Percentiles rank a stretch among this genome's conserved stretches.
Evolutionary conservation across 2,888 invertebrate species (phyloP).

Genomic region (Trichopria drosophilae): DNA sequence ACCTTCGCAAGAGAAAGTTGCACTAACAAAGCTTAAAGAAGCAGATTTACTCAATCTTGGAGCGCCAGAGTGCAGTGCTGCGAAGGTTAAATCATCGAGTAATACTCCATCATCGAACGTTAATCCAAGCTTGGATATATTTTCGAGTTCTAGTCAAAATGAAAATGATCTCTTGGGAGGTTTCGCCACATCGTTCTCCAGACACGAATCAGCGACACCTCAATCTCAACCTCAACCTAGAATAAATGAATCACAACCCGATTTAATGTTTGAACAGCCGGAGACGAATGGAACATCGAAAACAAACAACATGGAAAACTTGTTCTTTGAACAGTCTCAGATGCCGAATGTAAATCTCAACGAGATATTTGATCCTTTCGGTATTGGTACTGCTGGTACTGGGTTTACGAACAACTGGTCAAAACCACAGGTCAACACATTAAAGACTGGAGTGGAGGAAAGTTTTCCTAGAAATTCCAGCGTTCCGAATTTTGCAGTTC

Average conservation of each 20-base stretch:
- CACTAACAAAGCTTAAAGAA: conserved; percentile 37
- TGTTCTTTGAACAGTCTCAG: conserved; percentile 43
- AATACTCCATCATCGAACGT: conserved; percentile 30
- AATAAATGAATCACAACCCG: too few species aligned
- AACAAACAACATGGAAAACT: conserved; percentile 38
- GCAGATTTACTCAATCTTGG: conserved; percentile 56
- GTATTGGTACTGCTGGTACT: conserved; percentile 45
- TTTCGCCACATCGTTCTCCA: conserved; percentile 45
- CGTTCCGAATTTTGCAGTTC: conserved; percentile 62
- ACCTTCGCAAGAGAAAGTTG: not conserved
- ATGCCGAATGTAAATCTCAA: conserved; percentile 14
- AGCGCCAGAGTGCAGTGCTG: conserved; percentile 32
- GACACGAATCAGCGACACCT: conserved; percentile 34
- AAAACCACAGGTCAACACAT: conserved; percentile 25
- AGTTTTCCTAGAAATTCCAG: conserved; percentile 59
- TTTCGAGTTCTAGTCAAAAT: conserved; percentile 45
- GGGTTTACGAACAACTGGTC: too few species aligned
- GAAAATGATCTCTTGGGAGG: conserved; percentile 51
- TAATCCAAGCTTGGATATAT: conserved; percentile 48
- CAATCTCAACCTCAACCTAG: conserved; percentile 16
- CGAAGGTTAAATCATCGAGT: conserved; percentile 26
- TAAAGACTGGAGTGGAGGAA: conserved; percentile 40
- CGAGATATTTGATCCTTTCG: conserved; percentile 50
- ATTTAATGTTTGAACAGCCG: conserved; percentile 47
- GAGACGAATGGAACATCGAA: conserved; percentile 32